Evolutionary conservation across 37 sponge, comb jelly and placozoan genomes (phyloP), one percentile per base, ranked within the genome.

Genomic region (Diacarnus erythraeanus): DNA sequence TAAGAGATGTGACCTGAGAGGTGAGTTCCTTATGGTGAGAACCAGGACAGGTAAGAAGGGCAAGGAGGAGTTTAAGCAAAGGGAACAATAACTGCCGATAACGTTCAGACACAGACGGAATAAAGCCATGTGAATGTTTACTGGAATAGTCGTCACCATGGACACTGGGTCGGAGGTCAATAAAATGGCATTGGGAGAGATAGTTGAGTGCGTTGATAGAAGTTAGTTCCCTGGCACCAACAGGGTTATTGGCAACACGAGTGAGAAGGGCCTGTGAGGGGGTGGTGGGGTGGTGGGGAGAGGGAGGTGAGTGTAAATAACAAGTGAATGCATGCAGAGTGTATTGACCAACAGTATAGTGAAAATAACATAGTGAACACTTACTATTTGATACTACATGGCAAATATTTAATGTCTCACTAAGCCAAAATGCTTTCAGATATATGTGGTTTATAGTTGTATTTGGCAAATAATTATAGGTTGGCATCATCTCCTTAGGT

Each of bases 51-150:
- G 81, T 84, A 39, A 87, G 42, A 25, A 95, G 71, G 8, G 91
- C 39, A 36, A 77, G 35, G 51, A 89, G 67, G 18, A 95, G 76
- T 34, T 82, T 82, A 43, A 95, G 72, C 15, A 89, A 77, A 0
- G 96, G 96, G 29, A 87, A 44, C 0, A 95, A 42, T 38, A 92
- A 78, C 81, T 92, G 94, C 22, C 71, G 77, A 47, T 95, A 89
- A 37, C 93, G 88, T 1, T 87, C 92, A 33, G 37, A 38, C 5
- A 88, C 76, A 0, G 83, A 59, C 17, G 96, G 96, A 20, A 89
- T 39, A 47, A 92, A 95, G 29, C 77, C 72, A 6, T 69, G 79
- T 39, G 76, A 31, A 1, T 29, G 74, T 20, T 44, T 66, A 18
- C 64, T 6, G n/a, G 56, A 23, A 29, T 38, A 29, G 64, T 39